phyloP scores from a whole-genome alignment of 2,797 vertebrate genomes.

The Oreortyx pictus region DNA sequence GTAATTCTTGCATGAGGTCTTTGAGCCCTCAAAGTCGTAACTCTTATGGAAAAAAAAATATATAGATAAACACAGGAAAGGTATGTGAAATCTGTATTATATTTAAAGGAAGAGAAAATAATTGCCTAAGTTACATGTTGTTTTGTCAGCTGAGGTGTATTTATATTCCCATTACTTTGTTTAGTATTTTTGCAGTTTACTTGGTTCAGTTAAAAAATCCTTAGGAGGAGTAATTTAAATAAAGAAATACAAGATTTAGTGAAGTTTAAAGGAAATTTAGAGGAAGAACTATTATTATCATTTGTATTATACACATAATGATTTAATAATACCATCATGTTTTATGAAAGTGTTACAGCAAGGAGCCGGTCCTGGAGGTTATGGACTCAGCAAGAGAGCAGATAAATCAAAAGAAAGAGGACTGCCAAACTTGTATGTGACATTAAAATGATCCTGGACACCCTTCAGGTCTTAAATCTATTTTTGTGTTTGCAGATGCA shows the following conservation, averaged over 20 bases:
- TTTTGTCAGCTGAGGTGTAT: slow-evolving; percentile 26
- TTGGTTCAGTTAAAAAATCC: neutral
- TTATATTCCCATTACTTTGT: neutral
- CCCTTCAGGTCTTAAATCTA: slow-evolving; percentile 51
- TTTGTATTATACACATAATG: neutral
- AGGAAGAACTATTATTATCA: neutral
- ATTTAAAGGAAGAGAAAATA: slow-evolving; percentile 20
- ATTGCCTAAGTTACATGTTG: neutral
- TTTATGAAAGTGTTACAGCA: neutral
- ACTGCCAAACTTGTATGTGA: slow-evolving; percentile 34
- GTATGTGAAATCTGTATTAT: neutral
- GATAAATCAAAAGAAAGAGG: slow-evolving; percentile 60
- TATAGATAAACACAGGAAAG: slow-evolving; percentile 3
- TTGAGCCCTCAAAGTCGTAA: neutral
- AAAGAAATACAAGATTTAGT: slow-evolving; percentile 27
- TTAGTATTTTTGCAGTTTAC: neutral
- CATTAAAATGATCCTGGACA: slow-evolving; percentile 51
- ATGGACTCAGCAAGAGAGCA: slow-evolving; percentile 20
- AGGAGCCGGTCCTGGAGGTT: slow-evolving; percentile 22
- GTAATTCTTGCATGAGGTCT: neutral
- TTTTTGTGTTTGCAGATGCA: slow-evolving; percentile 45
- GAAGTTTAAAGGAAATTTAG: slow-evolving; percentile 16
- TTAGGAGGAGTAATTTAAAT: neutral
- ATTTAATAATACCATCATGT: neutral
- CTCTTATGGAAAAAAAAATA: slow-evolving; percentile 8